A percentile compares a stretch with the other conserved stretches of the same genome.
phyloP scores from a whole-genome alignment of 1,140 invertebrate genomes.

The Habropoda laboriosa region DNA sequence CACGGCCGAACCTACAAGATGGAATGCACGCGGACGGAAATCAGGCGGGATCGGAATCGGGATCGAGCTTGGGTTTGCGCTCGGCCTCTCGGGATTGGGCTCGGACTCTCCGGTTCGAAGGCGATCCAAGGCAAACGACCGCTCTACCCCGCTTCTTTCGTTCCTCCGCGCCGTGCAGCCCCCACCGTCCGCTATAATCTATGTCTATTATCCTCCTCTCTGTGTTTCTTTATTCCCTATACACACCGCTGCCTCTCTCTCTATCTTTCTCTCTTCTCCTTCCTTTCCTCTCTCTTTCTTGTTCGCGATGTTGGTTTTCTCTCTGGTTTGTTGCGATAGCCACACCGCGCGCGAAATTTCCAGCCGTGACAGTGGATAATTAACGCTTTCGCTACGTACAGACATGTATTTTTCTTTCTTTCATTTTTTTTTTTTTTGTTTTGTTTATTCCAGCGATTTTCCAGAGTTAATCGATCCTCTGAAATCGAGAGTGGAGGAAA shows the following conservation, averaged over 20 bases:
- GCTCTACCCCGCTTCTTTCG: slow-evolving; percentile 70
- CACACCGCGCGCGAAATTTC: slow-evolving; percentile 28
- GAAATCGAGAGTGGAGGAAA: background rate
- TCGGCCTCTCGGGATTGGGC: slow-evolving; percentile 37
- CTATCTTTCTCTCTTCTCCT: slow-evolving; percentile 5
- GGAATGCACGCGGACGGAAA: slow-evolving; percentile 78
- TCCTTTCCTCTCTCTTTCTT: slow-evolving; percentile 27
- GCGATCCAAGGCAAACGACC: slow-evolving; percentile 80
- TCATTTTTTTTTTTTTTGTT: too few species aligned
- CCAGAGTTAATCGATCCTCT: background rate
- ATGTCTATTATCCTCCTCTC: slow-evolving; percentile 64
- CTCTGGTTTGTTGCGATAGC: slow-evolving; percentile 27
- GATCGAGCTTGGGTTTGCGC: slow-evolving; percentile 67
- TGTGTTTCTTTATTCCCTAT: slow-evolving; percentile 36
- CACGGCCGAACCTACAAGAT: slow-evolving; percentile 53
- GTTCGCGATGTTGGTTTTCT: slow-evolving; percentile 37
- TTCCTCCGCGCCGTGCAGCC: slow-evolving; percentile 24
- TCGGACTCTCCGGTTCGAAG: slow-evolving; percentile 74
- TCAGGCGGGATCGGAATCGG: slow-evolving; percentile 74
- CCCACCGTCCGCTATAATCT: slow-evolving; percentile 59
- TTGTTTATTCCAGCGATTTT: background rate
- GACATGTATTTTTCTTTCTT: too few species aligned
- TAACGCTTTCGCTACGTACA: background rate
- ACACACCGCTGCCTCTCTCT: slow-evolving; percentile 23
- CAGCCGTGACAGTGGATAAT: background rate